Evolutionary conservation across 92 coral and sea anemone species (phyloP).

Genomic region (Porites evermanni): DNA sequence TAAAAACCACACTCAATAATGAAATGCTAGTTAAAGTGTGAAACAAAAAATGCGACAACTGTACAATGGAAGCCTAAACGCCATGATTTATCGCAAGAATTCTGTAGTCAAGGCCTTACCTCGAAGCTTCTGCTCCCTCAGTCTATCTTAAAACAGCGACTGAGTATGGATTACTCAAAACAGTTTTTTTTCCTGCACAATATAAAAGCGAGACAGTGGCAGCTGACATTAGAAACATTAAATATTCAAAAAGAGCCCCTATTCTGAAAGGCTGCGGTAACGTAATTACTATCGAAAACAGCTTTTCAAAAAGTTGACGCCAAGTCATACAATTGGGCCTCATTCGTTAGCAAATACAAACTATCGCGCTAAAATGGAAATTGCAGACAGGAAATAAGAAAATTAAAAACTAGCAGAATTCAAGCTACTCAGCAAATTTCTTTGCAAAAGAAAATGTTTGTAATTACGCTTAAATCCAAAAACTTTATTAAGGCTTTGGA

Average conservation of each 20-base stretch:
- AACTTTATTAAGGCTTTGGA: no score
- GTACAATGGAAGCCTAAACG: background rate
- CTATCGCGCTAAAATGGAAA: background rate
- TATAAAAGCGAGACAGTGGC: slow-evolving; percentile 14
- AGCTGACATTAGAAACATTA: slow-evolving; percentile 33
- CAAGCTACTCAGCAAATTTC: background rate
- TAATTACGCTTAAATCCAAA: no score
- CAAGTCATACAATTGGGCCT: background rate
- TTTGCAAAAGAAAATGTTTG: no score
- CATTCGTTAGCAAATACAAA: slow-evolving; percentile 12
- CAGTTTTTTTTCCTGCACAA: background rate
- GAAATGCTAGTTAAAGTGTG: no score
- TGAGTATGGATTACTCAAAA: background rate
- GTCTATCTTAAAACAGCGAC: background rate
- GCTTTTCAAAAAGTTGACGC: background rate
- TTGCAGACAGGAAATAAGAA: background rate
- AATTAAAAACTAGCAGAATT: background rate
- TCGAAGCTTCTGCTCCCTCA: background rate
- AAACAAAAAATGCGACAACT: background rate
- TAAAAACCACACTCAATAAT: background rate
- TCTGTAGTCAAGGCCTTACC: background rate
- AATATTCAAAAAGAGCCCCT: slow-evolving; percentile 33
- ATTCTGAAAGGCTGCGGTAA: slow-evolving; percentile 13
- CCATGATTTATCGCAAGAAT: background rate
- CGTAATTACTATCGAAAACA: background rate